phyloP scores from a whole-genome alignment of 2,888 invertebrate species.

The Drosophila tripunctata region DNA sequence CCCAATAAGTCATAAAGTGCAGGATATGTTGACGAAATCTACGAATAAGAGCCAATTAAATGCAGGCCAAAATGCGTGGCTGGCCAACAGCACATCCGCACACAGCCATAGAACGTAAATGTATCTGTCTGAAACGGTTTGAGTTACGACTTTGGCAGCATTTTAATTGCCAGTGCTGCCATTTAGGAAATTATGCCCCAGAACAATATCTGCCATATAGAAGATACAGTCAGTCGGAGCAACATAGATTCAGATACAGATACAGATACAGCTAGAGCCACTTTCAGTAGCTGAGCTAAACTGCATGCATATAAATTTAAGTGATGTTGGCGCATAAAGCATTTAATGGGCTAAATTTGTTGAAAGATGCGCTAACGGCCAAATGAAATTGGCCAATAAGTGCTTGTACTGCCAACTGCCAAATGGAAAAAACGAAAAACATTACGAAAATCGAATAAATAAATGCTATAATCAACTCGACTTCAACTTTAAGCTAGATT shows the following conservation, averaged over 20 bases:
- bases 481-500: not conserved
- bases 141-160: conserved; percentile 62
- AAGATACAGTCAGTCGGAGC: not conserved
- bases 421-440: not conserved
- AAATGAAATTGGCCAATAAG: conserved; percentile 43
- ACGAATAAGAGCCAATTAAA: conserved; percentile 53
- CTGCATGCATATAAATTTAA: conserved; percentile 45
- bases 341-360: conserved; percentile 71
- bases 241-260: conserved; percentile 20
- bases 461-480: not conserved
- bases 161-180: conserved; percentile 70
- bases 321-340: conserved; percentile 63
- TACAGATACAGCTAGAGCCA: conserved; percentile 3
- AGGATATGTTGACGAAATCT: conserved; percentile 57
- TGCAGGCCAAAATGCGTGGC: conserved; percentile 42
- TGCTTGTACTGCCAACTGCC: not conserved
- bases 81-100: not conserved
- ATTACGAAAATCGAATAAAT: conserved; percentile 20
- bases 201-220: conserved; percentile 22
- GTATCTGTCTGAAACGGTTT: conserved; percentile 39
- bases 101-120: conserved; percentile 14
- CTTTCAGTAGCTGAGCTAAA: conserved; percentile 9
- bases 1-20: conserved; percentile 69
- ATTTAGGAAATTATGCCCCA: conserved; percentile 46
- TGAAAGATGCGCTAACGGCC: conserved; percentile 56